Evolutionary conservation across 2,888 invertebrate species (phyloP).

Genomic region (Platerodrilus igneus): DNA sequence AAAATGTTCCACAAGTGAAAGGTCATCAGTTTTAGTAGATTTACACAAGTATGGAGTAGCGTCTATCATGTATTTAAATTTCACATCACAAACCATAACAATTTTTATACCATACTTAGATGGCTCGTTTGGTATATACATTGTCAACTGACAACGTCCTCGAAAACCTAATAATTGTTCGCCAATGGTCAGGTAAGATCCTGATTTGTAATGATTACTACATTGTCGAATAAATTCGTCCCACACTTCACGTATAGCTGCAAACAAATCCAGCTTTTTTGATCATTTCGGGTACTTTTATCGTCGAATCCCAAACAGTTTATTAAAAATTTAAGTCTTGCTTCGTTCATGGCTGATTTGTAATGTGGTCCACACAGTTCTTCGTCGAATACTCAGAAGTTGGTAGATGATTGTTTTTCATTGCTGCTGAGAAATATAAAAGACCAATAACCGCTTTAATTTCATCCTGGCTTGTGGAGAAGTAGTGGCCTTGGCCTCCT

Average conservation of each 20-base stretch:
- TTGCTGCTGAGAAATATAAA: too few species aligned
- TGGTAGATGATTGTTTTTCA: too few species aligned
- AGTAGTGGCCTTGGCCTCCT: too few species aligned
- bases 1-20: slow-evolving; percentile 31
- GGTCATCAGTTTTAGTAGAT: slow-evolving; percentile 31
- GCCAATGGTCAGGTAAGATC: slow-evolving; percentile 29
- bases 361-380: too few species aligned
- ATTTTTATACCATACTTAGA: slow-evolving; percentile 38
- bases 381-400: too few species aligned
- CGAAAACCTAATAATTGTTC: slow-evolving; percentile 34
- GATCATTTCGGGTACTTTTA: slow-evolving; percentile 24
- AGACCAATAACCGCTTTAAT: too few species aligned
- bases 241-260: slow-evolving; percentile 27
- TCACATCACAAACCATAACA: slow-evolving; percentile 33
- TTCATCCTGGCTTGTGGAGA: too few species aligned
- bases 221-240: slow-evolving; percentile 25
- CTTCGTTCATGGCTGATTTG: too few species aligned
- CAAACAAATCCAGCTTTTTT: slow-evolving; percentile 25
- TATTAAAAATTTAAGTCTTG: slow-evolving; percentile 26
- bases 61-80: slow-evolving; percentile 34
- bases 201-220: slow-evolving; percentile 24
- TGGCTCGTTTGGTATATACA: slow-evolving; percentile 38
- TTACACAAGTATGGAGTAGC: slow-evolving; percentile 35
- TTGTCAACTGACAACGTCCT: slow-evolving; percentile 30
- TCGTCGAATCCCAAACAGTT: slow-evolving; percentile 31